phyloP scores from a whole-genome alignment of 1,140 invertebrate species.

The Trichonephila clavipes region DNA sequence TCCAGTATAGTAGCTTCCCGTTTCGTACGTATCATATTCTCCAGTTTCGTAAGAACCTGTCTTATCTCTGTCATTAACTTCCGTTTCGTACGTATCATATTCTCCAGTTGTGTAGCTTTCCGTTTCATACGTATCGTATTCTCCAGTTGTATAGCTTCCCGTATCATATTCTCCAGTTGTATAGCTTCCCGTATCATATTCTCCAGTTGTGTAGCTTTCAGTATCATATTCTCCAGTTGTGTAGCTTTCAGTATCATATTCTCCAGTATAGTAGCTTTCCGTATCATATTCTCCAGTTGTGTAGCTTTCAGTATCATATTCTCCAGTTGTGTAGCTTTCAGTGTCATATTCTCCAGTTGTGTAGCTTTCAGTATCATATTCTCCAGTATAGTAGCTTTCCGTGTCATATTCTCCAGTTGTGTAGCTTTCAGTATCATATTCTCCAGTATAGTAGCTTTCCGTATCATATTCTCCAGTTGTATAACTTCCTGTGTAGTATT shows the following conservation, averaged over 20 bases:
- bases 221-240: not conserved
- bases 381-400: not conserved
- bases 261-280: not conserved
- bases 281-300: not conserved
- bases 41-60: constrained; percentile 42
- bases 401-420: constrained; percentile 15
- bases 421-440: not conserved
- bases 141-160: not conserved
- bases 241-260: not conserved
- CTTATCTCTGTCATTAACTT: too few relatives aligned
- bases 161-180: not conserved
- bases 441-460: not conserved
- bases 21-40: not conserved
- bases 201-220: too few relatives aligned
- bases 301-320: not conserved
- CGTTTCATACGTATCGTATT: not conserved
- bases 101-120: not conserved
- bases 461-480: not conserved
- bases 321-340: not conserved
- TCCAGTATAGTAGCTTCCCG: not conserved
- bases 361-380: too few relatives aligned
- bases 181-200: not conserved
- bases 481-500: too few relatives aligned
- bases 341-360: not conserved
- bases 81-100: not conserved